A percentile compares a stretch with the other conserved stretches of the same genome.
Evolutionary conservation across 2,888 invertebrate species (phyloP).

Genomic region (Leuctra nigra): DNA sequence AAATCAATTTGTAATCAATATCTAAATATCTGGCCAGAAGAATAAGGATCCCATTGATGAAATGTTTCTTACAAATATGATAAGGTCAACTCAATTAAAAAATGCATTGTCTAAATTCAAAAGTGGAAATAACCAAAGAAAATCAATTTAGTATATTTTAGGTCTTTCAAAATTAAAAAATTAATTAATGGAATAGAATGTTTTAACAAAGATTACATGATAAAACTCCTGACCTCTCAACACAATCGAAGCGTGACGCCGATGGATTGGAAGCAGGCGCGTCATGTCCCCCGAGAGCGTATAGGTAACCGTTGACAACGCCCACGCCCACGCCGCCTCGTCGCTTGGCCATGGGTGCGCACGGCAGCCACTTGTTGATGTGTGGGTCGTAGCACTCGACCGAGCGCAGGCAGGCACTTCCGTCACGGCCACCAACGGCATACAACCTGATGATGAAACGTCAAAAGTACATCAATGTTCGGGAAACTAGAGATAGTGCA

Average conservation of each 20-base stretch:
- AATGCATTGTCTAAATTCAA: too few species aligned
- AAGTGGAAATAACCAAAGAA: too few species aligned
- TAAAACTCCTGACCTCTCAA: conserved; percentile 68
- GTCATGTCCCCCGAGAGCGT: conserved; percentile 91
- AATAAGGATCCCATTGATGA: too few species aligned
- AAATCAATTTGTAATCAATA: too few species aligned
- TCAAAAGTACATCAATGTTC: too few species aligned
- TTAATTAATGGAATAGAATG: too few species aligned
- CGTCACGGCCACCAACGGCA: conserved; percentile 90
- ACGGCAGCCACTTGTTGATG: conserved; percentile 73
- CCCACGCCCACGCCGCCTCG: conserved; percentile 88
- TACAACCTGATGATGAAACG: conserved; percentile 70
- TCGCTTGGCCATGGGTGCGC: conserved; percentile 80
- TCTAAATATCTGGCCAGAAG: too few species aligned
- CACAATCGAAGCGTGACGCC: conserved; percentile 78
- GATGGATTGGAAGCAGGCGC: conserved; percentile 82
- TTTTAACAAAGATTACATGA: neutral
- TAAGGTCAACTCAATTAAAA: too few species aligned
- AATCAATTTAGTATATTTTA: too few species aligned
- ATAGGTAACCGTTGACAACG: conserved; percentile 80
- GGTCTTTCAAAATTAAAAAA: too few species aligned
- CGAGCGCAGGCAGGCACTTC: conserved; percentile 80
- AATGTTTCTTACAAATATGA: too few species aligned
- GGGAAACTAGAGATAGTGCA: too few species aligned
- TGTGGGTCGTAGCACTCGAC: conserved; percentile 76